Conservation (phyloP, 92 coral and sea anemone species). For the Paragorgia papillata region DNA sequence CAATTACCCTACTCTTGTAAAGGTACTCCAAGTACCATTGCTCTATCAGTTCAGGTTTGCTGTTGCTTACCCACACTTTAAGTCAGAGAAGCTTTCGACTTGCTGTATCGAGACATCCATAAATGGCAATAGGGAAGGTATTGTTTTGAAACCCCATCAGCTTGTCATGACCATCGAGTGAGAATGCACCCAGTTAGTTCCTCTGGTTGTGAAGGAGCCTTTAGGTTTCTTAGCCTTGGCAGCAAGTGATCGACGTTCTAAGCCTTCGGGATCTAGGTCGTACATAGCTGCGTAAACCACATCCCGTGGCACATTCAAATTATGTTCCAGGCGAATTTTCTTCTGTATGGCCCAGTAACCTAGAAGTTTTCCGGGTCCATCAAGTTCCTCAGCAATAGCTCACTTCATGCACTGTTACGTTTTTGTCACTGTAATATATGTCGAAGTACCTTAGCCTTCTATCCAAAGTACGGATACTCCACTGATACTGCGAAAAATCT, state of each 20-base stretch:
- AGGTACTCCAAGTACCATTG: slow-evolving; percentile 31
- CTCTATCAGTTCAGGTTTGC: slow-evolving; percentile 8
- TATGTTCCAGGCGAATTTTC: slow-evolving; percentile 5
- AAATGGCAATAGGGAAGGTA: slow-evolving; percentile 60
- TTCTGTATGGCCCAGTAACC: slow-evolving; percentile 29
- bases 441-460: slow-evolving; percentile 1
- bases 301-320: slow-evolving; percentile 3
- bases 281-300: slow-evolving; percentile 9
- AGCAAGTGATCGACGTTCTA: background rate
- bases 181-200: slow-evolving; percentile 39
- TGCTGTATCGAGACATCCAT: slow-evolving; percentile 66
- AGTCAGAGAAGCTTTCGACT: slow-evolving; percentile 59
- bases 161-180: no score
- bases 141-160: no score
- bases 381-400: slow-evolving; percentile 5
- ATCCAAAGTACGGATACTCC: no score
- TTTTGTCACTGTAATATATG: slow-evolving; percentile 17
- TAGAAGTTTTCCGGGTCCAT: slow-evolving; percentile 17
- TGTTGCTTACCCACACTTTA: slow-evolving; percentile 53
- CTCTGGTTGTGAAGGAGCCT: background rate
- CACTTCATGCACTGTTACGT: background rate
- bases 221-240: background rate
- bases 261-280: slow-evolving; percentile 24
- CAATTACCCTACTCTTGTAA: background rate
- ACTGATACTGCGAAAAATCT: no score